phyloP scores from a whole-genome alignment of 2,888 invertebrate genomes.

The Hyalella azteca region DNA sequence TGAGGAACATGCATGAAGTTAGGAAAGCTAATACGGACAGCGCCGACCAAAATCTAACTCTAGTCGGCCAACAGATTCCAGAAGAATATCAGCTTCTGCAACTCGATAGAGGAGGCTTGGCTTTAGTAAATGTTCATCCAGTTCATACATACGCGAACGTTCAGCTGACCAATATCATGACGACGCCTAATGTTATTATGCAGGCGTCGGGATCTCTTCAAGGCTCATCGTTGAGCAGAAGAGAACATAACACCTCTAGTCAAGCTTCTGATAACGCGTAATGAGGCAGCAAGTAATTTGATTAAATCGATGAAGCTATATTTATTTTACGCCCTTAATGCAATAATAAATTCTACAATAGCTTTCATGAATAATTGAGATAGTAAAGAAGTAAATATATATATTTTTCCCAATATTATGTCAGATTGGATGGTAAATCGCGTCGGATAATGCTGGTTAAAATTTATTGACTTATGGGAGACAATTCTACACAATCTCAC shows the following conservation, averaged over 20 bases:
- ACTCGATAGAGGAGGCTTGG: neutral
- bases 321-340: too few relatives aligned
- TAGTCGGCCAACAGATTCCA: neutral
- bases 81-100: conserved; percentile 8
- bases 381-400: too few relatives aligned
- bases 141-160: conserved; percentile 15
- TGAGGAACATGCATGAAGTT: neutral
- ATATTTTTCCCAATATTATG: too few relatives aligned
- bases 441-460: too few relatives aligned
- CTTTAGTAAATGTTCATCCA: conserved; percentile 13
- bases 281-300: too few relatives aligned
- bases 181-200: neutral
- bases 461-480: too few relatives aligned
- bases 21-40: neutral
- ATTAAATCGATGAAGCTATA: too few relatives aligned
- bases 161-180: conserved; percentile 5
- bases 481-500: too few relatives aligned
- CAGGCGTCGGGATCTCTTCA: neutral
- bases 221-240: neutral
- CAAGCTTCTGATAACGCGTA: too few relatives aligned
- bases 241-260: neutral
- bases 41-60: neutral
- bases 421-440: too few relatives aligned
- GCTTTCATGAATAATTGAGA: too few relatives aligned
- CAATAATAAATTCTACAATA: too few relatives aligned